Conservation (phyloP, 2,888 invertebrate genomes). For the Acanthoscelides obtectus region DNA sequence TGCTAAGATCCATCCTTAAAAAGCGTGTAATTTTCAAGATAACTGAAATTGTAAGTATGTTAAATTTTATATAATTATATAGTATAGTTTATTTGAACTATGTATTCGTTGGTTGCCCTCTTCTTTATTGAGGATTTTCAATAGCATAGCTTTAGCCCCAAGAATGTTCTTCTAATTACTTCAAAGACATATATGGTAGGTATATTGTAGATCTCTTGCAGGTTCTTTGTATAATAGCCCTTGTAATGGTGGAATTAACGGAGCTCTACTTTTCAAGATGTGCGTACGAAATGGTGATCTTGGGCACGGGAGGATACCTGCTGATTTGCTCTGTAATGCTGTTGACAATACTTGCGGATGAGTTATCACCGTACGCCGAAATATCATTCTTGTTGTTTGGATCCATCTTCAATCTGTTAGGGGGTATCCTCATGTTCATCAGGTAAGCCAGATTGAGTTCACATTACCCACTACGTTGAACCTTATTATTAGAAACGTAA, state of each 20-base stretch:
- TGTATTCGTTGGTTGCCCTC: background rate
- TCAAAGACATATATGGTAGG: too few species aligned
- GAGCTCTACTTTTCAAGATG: conserved; percentile 8
- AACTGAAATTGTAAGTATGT: background rate
- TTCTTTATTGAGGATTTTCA: too few species aligned
- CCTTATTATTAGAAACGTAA: background rate
- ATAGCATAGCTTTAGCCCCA: background rate
- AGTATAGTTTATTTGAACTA: background rate
- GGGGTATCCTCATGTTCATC: conserved; percentile 4
- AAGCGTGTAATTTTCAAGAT: background rate
- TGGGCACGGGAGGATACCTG: conserved; percentile 11
- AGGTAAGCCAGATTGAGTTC: conserved; percentile 6
- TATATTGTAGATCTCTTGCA: too few species aligned
- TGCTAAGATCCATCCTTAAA: background rate
- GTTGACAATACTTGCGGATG: conserved; percentile 1
- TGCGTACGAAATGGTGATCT: conserved; percentile 9
- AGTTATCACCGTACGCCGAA: background rate
- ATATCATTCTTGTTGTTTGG: conserved; percentile 5
- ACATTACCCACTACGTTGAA: background rate
- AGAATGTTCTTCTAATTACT: conserved; percentile 43
- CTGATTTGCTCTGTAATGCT: conserved; percentile 8
- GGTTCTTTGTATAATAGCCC: conserved; percentile 7
- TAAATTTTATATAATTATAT: background rate
- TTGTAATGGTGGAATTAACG: conserved; percentile 6
- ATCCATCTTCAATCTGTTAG: conserved; percentile 6